Conservation (phyloP, 2,888 invertebrate genomes). For the Nyleta sp. region DNA sequence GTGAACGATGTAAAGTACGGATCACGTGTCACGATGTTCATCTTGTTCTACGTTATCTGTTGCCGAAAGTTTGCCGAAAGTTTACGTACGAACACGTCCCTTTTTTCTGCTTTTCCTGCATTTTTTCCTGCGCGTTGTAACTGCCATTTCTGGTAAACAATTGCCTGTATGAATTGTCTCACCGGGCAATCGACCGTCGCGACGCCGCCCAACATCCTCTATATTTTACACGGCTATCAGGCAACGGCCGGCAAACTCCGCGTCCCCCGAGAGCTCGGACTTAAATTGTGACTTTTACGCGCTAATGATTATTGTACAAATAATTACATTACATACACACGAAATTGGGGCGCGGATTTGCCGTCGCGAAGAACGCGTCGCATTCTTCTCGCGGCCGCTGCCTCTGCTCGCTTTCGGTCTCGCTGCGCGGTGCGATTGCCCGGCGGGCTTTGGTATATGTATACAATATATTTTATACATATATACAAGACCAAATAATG, state of each 20-base stretch:
- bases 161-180: neutral
- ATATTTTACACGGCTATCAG: constrained; percentile 38
- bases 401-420: neutral
- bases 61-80: constrained; percentile 68
- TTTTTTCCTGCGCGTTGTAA: constrained; percentile 51
- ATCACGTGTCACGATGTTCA: constrained; percentile 67
- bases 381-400: no score
- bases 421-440: constrained; percentile 21
- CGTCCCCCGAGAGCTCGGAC: constrained; percentile 15
- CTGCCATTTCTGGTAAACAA: neutral
- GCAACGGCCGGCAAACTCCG: neutral
- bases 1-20: constrained; percentile 70
- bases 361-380: constrained; percentile 40
- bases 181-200: constrained; percentile 47
- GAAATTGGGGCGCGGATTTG: constrained; percentile 39
- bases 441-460: constrained; percentile 31
- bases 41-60: constrained; percentile 39
- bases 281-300: constrained; percentile 41
- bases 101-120: constrained; percentile 69
- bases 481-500: no score
- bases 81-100: constrained; percentile 66
- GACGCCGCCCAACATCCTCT: constrained; percentile 22
- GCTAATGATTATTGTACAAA: constrained; percentile 59
- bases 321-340: constrained; percentile 60
- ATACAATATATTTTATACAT: constrained; percentile 44